These are phyloP conservation scores for Cassiopea andromeda DNA, from an alignment of 30 jellyfish, hydroid and myxozoan species.

Conservation along the genomic window DNA sequence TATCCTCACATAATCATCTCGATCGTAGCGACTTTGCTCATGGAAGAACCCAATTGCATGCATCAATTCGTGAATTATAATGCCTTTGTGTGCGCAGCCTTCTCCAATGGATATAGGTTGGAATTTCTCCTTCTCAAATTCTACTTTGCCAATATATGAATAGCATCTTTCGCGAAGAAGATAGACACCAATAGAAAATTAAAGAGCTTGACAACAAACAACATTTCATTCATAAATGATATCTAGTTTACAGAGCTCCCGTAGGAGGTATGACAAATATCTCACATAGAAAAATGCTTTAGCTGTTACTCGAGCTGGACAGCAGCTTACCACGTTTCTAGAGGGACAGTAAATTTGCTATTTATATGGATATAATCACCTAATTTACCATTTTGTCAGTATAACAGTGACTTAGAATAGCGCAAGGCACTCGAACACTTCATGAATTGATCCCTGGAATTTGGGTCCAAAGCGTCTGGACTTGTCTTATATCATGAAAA, in stretches of 20 bases:
- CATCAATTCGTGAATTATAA: constrained; percentile 57
- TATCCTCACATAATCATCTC: constrained; percentile 49
- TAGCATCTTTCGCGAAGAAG: constrained; percentile 29
- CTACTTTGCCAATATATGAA: constrained; percentile 38
- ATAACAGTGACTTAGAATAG: too few relatives aligned
- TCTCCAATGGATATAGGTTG: constrained; percentile 52
- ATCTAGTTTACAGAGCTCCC: not conserved
- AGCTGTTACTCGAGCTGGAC: too few relatives aligned
- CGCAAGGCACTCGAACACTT: too few relatives aligned
- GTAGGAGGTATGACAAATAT: not conserved
- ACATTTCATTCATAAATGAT: not conserved
- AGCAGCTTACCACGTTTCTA: too few relatives aligned
- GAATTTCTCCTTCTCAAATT: not conserved
- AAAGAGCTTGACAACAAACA: not conserved
- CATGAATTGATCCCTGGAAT: too few relatives aligned
- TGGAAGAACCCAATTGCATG: constrained; percentile 77
- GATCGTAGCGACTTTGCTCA: constrained; percentile 65
- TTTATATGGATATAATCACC: too few relatives aligned
- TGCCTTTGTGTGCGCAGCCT: constrained; percentile 48
- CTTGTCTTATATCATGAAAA: too few relatives aligned
- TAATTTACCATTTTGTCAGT: too few relatives aligned
- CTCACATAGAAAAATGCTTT: not conserved
- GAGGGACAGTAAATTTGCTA: too few relatives aligned
- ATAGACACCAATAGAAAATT: not conserved
- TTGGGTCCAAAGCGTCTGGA: too few relatives aligned